phyloP scores from a whole-genome alignment of 2,888 invertebrate genomes.

The Lithophane socia region DNA sequence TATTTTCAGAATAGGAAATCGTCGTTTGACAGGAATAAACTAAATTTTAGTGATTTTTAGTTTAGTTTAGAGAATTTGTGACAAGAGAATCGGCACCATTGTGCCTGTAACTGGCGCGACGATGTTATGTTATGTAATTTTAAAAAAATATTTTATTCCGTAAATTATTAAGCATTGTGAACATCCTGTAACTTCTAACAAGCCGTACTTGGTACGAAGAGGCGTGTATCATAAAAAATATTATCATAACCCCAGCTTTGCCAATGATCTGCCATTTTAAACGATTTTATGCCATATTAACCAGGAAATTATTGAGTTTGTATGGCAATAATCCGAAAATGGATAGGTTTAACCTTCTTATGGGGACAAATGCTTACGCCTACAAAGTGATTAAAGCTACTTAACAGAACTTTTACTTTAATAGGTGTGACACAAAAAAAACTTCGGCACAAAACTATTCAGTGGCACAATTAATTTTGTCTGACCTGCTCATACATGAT shows the following conservation, averaged over 20 bases:
- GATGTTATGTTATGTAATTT: too few relatives aligned
- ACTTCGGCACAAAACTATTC: too few relatives aligned
- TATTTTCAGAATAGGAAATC: too few relatives aligned
- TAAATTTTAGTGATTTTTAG: too few relatives aligned
- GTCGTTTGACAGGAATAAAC: too few relatives aligned
- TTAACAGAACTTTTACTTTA: neutral
- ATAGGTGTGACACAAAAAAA: too few relatives aligned
- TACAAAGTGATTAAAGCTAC: neutral
- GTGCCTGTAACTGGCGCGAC: too few relatives aligned
- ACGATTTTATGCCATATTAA: slow-evolving; percentile 67
- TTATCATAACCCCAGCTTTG: slow-evolving; percentile 83
- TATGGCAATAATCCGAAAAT: neutral
- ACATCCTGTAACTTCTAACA: slow-evolving; percentile 78
- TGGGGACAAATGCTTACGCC: neutral
- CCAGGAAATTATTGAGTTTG: slow-evolving; percentile 14
- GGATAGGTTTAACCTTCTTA: neutral
- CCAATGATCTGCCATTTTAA: slow-evolving; percentile 83
- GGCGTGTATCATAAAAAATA: slow-evolving; percentile 88
- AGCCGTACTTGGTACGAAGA: slow-evolving; percentile 87
- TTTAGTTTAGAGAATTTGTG: too few relatives aligned
- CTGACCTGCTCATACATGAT: too few relatives aligned
- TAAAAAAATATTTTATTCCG: too few relatives aligned
- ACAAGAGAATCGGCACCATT: too few relatives aligned
- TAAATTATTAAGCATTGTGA: neutral
- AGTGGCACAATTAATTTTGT: too few relatives aligned